These are phyloP conservation scores for Hystrix cristata DNA, from an alignment of 2,113 vertebrate species.

Conservation along the genomic window DNA sequence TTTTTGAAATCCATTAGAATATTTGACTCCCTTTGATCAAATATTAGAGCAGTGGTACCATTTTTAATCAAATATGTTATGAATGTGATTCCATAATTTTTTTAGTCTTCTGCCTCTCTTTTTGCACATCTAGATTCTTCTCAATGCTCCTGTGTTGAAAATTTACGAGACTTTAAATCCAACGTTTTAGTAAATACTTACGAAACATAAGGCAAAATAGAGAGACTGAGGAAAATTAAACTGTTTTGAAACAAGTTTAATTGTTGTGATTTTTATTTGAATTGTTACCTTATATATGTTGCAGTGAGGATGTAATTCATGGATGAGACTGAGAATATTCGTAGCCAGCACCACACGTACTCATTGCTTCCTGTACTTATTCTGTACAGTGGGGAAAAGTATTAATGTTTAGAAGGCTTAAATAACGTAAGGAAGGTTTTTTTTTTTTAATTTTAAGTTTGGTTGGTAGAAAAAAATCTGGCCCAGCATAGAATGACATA, in stretches of 20 bases:
- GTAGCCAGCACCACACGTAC: neutral
- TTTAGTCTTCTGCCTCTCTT: neutral
- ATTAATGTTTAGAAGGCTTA: slow-evolving; percentile 19
- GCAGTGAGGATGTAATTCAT: slow-evolving; percentile 22
- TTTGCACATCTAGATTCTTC: slow-evolving; percentile 12
- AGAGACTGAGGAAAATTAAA: neutral
- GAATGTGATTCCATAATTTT: neutral
- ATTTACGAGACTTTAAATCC: neutral
- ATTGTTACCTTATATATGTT: slow-evolving; percentile 21
- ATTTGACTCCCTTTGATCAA: neutral
- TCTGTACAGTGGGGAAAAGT: slow-evolving; percentile 25
- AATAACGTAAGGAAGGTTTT: neutral
- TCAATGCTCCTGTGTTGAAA: slow-evolving; percentile 26
- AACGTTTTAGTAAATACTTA: neutral
- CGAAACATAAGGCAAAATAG: neutral
- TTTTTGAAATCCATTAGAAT: slow-evolving; percentile 14
- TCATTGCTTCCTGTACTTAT: slow-evolving; percentile 43
- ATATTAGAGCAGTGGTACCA: neutral
- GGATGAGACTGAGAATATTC: slow-evolving; percentile 19
- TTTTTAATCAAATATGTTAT: slow-evolving; percentile 42
- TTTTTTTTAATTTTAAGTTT: neutral
- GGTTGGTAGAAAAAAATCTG: slow-evolving; percentile 15
- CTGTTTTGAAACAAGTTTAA: slow-evolving; percentile 27
- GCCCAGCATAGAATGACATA: neutral
- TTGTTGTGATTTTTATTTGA: slow-evolving; percentile 27